A percentile compares a stretch with the other conserved stretches of the same genome.
Evolutionary conservation across 2,888 invertebrate species (phyloP).

Genomic region (Hyposoter dolosus): DNA sequence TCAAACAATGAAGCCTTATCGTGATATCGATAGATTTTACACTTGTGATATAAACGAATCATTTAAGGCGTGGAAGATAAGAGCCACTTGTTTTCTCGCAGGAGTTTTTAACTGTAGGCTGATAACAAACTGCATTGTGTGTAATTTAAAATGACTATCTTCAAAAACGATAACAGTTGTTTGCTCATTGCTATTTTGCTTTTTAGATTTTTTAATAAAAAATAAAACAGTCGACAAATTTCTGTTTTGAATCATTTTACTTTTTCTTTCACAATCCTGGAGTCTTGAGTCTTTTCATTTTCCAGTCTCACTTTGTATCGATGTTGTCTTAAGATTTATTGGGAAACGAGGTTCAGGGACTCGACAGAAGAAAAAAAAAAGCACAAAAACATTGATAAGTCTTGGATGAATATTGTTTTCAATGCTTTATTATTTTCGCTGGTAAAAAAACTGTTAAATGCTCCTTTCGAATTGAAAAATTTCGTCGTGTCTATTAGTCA

Average conservation of each 20-base stretch:
- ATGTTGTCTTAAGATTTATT: background rate
- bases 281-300: background rate
- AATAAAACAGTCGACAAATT: background rate
- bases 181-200: background rate
- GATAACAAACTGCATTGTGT: background rate
- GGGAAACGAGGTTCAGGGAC: background rate
- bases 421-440: conserved; percentile 38
- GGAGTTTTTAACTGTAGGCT: background rate
- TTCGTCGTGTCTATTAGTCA: background rate
- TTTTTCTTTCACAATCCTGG: background rate
- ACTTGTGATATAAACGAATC: conserved; percentile 46
- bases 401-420: conserved; percentile 13
- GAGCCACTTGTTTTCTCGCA: conserved; percentile 31
- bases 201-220: background rate
- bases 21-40: conserved; percentile 24
- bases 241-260: background rate
- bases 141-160: background rate
- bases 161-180: background rate
- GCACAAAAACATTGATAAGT: background rate
- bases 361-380: background rate
- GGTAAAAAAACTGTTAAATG: conserved; percentile 33
- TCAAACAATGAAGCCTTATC: conserved; percentile 32
- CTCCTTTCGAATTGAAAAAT: conserved; percentile 3
- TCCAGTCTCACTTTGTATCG: background rate
- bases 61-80: conserved; percentile 44